Conservation (phyloP, 2,113 vertebrate genomes). For the Geococcyx californianus region DNA sequence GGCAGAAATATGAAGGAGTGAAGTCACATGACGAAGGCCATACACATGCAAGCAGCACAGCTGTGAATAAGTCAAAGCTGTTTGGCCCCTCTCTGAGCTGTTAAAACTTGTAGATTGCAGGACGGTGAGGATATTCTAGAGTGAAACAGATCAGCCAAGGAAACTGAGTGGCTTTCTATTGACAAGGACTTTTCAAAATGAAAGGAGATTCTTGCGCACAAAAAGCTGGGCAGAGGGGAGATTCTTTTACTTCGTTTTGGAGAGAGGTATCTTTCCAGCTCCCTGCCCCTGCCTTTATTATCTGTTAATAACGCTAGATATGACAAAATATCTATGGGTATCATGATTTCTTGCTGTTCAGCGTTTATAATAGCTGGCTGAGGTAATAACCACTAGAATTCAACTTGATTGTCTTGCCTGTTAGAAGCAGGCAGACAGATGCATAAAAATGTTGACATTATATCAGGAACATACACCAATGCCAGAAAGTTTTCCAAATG, state of each 20-base stretch:
- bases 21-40: background rate
- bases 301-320: background rate
- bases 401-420: background rate
- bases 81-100: background rate
- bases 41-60: background rate
- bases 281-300: background rate
- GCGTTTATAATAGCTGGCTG: background rate
- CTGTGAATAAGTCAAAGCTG: background rate
- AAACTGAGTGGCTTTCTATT: background rate
- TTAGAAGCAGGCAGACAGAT: background rate
- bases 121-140: background rate
- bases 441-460: background rate
- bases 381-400: background rate
- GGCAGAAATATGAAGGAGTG: background rate
- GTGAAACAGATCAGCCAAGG: background rate
- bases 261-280: background rate
- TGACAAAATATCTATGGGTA: background rate
- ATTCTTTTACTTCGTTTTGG: background rate
- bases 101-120: background rate
- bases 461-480: background rate
- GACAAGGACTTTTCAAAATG: background rate
- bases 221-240: background rate
- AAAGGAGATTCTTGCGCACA: background rate
- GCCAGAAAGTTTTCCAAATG: background rate
- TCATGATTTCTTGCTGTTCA: background rate